Base-by-base conservation (phyloP, 2,888 invertebrate species). In the Nyleta sp. region DNA sequence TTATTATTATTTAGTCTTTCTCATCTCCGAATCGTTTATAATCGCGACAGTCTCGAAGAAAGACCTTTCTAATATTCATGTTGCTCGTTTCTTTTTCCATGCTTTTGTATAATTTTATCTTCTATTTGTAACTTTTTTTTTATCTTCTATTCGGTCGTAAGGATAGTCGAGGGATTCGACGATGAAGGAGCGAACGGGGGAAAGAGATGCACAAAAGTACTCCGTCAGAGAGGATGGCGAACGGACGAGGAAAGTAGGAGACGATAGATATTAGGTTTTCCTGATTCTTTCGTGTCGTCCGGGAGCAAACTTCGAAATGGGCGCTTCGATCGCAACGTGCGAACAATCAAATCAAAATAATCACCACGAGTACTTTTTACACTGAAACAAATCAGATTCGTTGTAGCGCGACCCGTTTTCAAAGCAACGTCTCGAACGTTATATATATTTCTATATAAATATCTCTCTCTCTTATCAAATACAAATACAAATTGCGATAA, bases 251-350 rank as follows among this genome's bases (percentile, higher is more conserved):
- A 64, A 62, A 72, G 57, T 79, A 72, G 82, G 80, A 82, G 81
- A 80, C 81, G 78, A 74, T 75, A 81, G 83, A 83, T 60, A 52
- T 68, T 64, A 59, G 67, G 53, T 76, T 48, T 48, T 72, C 40
- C 74, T 67, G 60, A 60, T 50, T 75, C 40, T 62, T 70, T 64
- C 17, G 53, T 84, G 57, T 80, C 73, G 59, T 81, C 83, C 85
- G 84, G 84, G 71, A 85, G 83, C 84, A 85, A 86, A 85, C 83
- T 82, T 85, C 85, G 83, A 86, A 85, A 82, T 82, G 73, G 48
- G 35, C 74, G 73, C 68, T 15, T 73, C 13, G 48, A 75, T 74
- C 77, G 72, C 77, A 78, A 78, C 55, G 18, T 42, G 53, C 48
- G 68, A 75, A 68, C 75, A 65, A 50, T 70, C 42, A 62, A 68